phyloP scores from a whole-genome alignment of 2,113 vertebrate genomes.

The Electrona antarctica region DNA sequence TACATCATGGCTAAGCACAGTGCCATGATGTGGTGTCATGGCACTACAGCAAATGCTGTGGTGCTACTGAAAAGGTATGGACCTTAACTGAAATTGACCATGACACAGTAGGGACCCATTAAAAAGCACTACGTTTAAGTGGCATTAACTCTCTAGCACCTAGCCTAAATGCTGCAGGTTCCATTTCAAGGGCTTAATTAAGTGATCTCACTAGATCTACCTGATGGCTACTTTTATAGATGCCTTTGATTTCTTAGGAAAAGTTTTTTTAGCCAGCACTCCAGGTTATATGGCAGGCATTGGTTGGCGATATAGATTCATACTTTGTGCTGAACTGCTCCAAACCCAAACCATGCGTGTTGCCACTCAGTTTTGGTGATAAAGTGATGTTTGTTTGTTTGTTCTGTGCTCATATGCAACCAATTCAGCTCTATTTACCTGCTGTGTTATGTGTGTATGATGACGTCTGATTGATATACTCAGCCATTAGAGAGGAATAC shows the following conservation, averaged over 20 bases:
- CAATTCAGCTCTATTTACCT: too few species aligned
- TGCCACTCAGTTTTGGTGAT: neutral
- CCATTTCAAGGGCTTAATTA: constrained; percentile 19
- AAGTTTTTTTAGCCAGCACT: neutral
- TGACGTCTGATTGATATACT: too few species aligned
- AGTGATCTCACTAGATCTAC: constrained; percentile 16
- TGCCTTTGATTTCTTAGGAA: neutral
- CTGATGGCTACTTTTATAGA: neutral
- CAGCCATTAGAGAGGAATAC: too few species aligned
- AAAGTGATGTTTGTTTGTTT: neutral
- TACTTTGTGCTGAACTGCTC: too few species aligned
- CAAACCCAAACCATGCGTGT: neutral
- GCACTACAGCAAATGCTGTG: neutral
- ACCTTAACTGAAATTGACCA: constrained; percentile 36
- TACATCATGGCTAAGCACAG: constrained; percentile 13
- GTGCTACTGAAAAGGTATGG: constrained; percentile 7
- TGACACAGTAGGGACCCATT: constrained; percentile 28
- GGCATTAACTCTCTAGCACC: constrained; percentile 12
- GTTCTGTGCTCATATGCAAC: neutral
- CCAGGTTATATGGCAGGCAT: neutral
- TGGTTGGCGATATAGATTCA: too few species aligned
- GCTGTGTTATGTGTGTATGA: too few species aligned
- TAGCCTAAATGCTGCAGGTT: constrained; percentile 21
- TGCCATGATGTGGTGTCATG: neutral
- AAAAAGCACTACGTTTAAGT: constrained; percentile 24